Base-by-base conservation (phyloP, 1,140 invertebrate genomes). In the Drosophila quadrilineata region DNA sequence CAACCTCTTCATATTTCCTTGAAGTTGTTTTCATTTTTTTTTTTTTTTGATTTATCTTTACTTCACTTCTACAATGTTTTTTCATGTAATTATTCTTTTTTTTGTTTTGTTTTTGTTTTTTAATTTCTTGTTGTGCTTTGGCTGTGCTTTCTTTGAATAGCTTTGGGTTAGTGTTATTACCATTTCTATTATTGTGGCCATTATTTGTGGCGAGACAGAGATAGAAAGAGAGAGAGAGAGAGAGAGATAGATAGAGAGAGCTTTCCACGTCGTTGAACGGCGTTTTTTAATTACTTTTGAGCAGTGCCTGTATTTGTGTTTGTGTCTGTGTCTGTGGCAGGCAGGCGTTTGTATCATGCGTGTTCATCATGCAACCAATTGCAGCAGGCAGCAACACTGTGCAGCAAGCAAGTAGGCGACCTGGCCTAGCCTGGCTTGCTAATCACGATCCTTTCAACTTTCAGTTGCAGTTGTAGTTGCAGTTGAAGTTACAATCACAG, bases 271-370 rank as follows among this genome's bases (percentile, higher is more conserved):
- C 21, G 26, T 65, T 33, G 46, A 48, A 28, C 43, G 43, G 36
- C 24, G 35, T 41, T 43, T 70, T 84, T 80, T 84, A 76, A 82
- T 84, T 82, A 69, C 48, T 75, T 65, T 84, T 46, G 22, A 36
- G 40, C 45, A 41, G 17, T 57, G 41, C 29, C 49, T 49, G 48
- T 54, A 40, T n/a, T n/a, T n/a, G n/a, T n/a, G n/a, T n/a, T n/a
- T n/a, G n/a, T n/a, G n/a, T n/a, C n/a, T n/a, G n/a, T n/a, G n/a
- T n/a, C n/a, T n/a, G n/a, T n/a, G n/a, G n/a, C n/a, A n/a, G n/a
- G 48, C 65, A 56, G 63, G 60, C 63, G 56, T 66, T 70, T 46
- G 60, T 49, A 56, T 56, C 38, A 54, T 73, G 58, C 52, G 46
- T 64, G 49, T 48, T 49, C 62, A 65, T 59, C 62, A 65, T 65